phyloP scores from a whole-genome alignment of 1,140 invertebrate species.

The Drosophila serrata region DNA sequence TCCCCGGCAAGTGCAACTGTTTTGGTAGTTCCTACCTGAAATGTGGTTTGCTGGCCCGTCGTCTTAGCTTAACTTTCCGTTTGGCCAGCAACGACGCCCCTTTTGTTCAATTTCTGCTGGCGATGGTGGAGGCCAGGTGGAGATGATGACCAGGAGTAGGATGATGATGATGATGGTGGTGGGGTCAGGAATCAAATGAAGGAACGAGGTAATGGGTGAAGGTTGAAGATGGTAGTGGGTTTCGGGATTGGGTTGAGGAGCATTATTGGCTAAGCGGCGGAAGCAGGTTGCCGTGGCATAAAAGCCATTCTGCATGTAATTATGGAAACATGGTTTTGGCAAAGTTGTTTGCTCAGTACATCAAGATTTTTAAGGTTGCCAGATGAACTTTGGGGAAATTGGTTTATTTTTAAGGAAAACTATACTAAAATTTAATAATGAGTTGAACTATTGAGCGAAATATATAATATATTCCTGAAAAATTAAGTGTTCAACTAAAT shows the following conservation, averaged over 20 bases:
- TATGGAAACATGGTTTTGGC: constrained; percentile 84
- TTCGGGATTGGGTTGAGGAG: constrained; percentile 13
- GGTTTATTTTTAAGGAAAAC: background rate
- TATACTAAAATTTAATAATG: background rate
- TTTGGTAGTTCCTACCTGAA: constrained; percentile 68
- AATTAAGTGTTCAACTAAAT: background rate
- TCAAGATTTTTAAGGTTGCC: constrained; percentile 40
- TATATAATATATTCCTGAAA: background rate
- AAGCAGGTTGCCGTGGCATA: constrained; percentile 51
- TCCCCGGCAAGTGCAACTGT: constrained; percentile 69
- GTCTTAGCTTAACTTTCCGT: constrained; percentile 39
- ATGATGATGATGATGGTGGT: constrained; percentile 14
- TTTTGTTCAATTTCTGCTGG: constrained; percentile 68
- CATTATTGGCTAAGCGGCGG: constrained; percentile 61
- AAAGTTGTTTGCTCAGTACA: constrained; percentile 54
- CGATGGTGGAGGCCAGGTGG: constrained; percentile 31
- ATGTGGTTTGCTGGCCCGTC: constrained; percentile 10
- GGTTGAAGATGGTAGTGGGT: constrained; percentile 8
- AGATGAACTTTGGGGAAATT: background rate
- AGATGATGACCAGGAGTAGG: constrained; percentile 25
- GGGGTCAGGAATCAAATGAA: constrained; percentile 27
- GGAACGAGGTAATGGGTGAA: constrained; percentile 35
- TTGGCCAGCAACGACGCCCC: constrained; percentile 61
- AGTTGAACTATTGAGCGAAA: background rate
- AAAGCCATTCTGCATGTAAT: constrained; percentile 81